Evolutionary conservation across 2,797 vertebrate genomes (phyloP), one percentile per base, ranked within the genome.

Genomic region (Sebastes cheni): DNA sequence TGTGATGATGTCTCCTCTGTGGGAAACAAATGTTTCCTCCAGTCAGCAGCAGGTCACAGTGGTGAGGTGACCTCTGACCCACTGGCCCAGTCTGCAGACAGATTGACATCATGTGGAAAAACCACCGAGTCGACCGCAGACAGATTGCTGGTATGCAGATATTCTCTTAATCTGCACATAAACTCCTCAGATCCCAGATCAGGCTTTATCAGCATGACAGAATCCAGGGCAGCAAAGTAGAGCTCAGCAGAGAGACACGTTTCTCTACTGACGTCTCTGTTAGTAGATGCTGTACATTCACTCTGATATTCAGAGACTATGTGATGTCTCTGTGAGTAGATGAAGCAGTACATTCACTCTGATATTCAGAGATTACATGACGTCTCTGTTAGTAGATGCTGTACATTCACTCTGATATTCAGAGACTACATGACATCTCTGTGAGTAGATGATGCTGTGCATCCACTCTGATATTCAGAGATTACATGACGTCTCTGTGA

Each of bases 171-270:
- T 93, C 90, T 88, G 75, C 10, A 23, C 56, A 58, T 66, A 69
- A 84, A 91, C 70, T 92, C 79, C 79, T 90, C 80, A 85, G 66
- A 88, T 88, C 69, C 46, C 71, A 83, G 73, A 81, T 90, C 61
- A 61, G 32, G 82, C n/a, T 9, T 80, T 54, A 84, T 77, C 75
- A 72, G 67, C 36, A 55, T 6, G 36, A 25, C 54, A 58, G 58
- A 80, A 85, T 86, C 84, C 79, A 88, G 78, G 83, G 42, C 82
- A 86, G 30, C 23, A 67, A 91, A 88, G 79, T 85, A 83, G 85
- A 75, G 68, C 81, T 89, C 25, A 73, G 39, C 3, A 32, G 61
- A 64, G 55, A 85, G 62, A 72, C 7, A 2, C 2, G 30, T 22
- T 36, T 61, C 32, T 7, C 65, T 64, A 64, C 58, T 79, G 62